Base-by-base conservation (phyloP, 2,797 vertebrate genomes). In the Arrhamphus sclerolepis region DNA sequence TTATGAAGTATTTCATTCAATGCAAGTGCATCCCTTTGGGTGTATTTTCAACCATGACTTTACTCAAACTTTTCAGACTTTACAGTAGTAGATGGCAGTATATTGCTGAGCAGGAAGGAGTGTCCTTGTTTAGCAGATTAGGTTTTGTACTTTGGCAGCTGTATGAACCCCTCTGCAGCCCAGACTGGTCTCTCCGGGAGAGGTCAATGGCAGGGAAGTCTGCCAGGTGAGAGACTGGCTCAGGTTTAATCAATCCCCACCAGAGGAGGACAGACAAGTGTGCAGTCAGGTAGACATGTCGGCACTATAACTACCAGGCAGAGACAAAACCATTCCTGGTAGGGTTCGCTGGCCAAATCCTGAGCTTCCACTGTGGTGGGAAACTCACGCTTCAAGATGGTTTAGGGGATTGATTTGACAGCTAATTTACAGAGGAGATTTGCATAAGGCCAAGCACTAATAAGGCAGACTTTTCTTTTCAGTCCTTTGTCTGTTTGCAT, bases 341-440 rank as follows among this genome's bases (percentile, higher is more conserved):
- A 75, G 85, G 78, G 73, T 80, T 83, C 56, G 63, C 53, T 4
- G 61, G 76, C 80, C 78, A 71, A 77, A 79, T 72, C 68, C 74
- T 63, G 71, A 80, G 83, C 71, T 68, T 73, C 68, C 21, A 56
- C 72, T 13, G 57, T 40, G 22, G 60, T 2, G n/a, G 81, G 77
- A 77, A 84, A 75, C 74, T 59, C 71, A 39, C 11, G 68, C 84
- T 88, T 88, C 88, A 87, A 75, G 87, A 20, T 11, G 64, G 78
- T 87, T 87, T 77, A 74, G 72, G 77, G 82, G 84, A 91, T 87
- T 90, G 87, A 89, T 87, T 85, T 90, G 88, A 91, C 88, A 87
- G 88, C 88, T 91, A 89, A 92, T 92, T 91, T 90, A 87, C 82
- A 61, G 74, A 82, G 76, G 78, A 88, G 91, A 92, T 92, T 90